Base-by-base conservation (phyloP, 2,888 invertebrate genomes). In the Brachyopa scutellaris region DNA sequence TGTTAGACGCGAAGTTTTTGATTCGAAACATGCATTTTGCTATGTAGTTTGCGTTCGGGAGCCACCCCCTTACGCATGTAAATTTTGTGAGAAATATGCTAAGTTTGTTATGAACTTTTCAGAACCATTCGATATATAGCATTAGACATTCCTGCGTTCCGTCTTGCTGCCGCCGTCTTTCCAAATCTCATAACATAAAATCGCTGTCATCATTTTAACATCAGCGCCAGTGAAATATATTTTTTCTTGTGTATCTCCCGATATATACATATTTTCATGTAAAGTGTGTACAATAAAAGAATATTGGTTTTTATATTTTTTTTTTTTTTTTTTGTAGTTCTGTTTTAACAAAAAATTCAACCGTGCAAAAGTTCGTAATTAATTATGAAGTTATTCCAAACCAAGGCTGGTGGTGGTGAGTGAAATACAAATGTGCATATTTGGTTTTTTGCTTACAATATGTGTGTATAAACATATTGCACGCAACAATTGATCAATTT, bases 71-170 rank as follows among this genome's bases (percentile, higher is more conserved):
- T 8, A 19, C 42, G 31, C 42, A 8, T 59, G 29, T 29, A 31
- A 42, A 59, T 59, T 42, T 3, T 42, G 42, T 42, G 42, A 19
- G 19, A 42, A 47, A 21, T 23, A 29, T n/a, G n/a, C n/a, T 11
- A 59, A 57, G 9, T 40, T 40, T 57, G 38, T 26, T 8, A 55
- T 40, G 40, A 57, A 57, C 57, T 40, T 57, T 40, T 17, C 57
- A 15, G 1, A 6, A 17, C 57, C 57, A 15, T n/a, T 57, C 3
- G 17, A 26, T 11, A 40, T 57, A 57, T 57, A 57, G 9, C 57
- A 57, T 40, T 26, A 38, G 38, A 38, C 55, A 15, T 8, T 31
- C n/a, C n/a, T 15, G 15, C 5, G n/a, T 51, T 8, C 2, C 0
- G 19, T 15, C 21, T 47, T 47, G 3, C 1, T 21, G 8, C 2